phyloP scores from a whole-genome alignment of 2,797 vertebrate species.

The Acanthopagrus latus region DNA sequence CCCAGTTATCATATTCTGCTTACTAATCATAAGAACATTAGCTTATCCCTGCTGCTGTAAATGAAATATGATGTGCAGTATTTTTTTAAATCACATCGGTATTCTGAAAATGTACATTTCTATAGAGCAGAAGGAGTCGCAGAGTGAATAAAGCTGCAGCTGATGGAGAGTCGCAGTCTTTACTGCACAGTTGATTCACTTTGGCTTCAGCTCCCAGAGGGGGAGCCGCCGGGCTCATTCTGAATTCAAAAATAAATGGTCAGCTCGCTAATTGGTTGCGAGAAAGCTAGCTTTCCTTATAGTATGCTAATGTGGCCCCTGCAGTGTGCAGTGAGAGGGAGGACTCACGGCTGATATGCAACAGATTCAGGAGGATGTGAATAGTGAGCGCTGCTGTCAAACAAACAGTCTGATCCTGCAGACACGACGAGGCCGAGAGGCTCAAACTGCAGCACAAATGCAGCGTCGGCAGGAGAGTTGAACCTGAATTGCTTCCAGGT shows the following conservation, averaged over 20 bases:
- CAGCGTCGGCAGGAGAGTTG: not conserved
- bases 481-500: not conserved
- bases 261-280: conserved; percentile 24
- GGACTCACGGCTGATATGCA: conserved; percentile 2
- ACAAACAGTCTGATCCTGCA: not conserved
- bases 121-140: not conserved
- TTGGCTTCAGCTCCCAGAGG: conserved; percentile 11
- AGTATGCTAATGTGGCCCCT: conserved; percentile 11
- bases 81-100: not conserved
- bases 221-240: not conserved
- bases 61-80: conserved; percentile 6
- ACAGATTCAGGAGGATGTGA: not conserved
- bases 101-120: not conserved
- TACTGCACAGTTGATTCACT: not conserved
- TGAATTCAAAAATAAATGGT: not conserved
- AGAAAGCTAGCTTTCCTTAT: not conserved
- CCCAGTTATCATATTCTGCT: conserved; percentile 10
- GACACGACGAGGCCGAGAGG: not conserved
- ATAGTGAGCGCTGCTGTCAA: not conserved
- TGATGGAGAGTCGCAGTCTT: conserved; percentile 1
- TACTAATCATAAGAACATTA: not conserved
- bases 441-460: conserved; percentile 33
- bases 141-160: conserved; percentile 8
- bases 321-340: no score
- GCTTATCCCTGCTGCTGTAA: conserved; percentile 30